A percentile compares a stretch with the other conserved stretches of the same genome.
Evolutionary conservation across 2,888 invertebrate species (phyloP).

Genomic region (Zhuqinia jingwanae): DNA sequence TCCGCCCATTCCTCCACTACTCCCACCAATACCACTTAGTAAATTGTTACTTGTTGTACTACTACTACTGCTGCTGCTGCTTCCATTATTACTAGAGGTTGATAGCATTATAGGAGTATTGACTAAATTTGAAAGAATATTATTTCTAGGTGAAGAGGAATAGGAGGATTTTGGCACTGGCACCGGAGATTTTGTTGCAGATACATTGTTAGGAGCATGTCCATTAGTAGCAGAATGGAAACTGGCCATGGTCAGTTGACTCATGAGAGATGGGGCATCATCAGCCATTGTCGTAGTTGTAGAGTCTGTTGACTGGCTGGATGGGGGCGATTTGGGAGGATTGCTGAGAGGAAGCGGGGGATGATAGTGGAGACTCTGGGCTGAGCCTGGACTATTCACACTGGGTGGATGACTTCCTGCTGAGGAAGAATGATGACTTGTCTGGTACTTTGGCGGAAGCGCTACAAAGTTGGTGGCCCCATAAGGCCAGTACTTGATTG

Average conservation of each 20-base stretch:
- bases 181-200: constrained; percentile 75
- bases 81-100: constrained; percentile 56
- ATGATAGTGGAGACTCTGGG: constrained; percentile 70
- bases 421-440: constrained; percentile 59
- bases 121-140: constrained; percentile 52
- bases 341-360: constrained; percentile 72
- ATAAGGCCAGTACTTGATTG: constrained; percentile 75
- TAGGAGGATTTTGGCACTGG: constrained; percentile 76
- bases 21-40: constrained; percentile 16
- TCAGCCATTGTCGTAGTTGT: constrained; percentile 74
- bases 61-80: constrained; percentile 35
- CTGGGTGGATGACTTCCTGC: constrained; percentile 65
- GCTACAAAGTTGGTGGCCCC: constrained; percentile 76
- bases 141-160: constrained; percentile 60
- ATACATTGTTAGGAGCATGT: constrained; percentile 40
- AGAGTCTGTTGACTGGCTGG: constrained; percentile 76
- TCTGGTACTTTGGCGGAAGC: constrained; percentile 77
- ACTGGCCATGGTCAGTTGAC: constrained; percentile 70
- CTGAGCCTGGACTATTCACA: constrained; percentile 65
- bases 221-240: constrained; percentile 47
- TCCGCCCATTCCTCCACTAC: constrained; percentile 60
- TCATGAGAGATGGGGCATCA: constrained; percentile 70
- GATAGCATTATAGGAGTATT: constrained; percentile 34
- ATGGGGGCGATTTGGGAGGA: constrained; percentile 76
- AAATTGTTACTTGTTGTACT: constrained; percentile 66